These are phyloP conservation scores for Notolabrus celidotus DNA, from an alignment of 2,797 vertebrate genomes.

Conservation along the genomic window DNA sequence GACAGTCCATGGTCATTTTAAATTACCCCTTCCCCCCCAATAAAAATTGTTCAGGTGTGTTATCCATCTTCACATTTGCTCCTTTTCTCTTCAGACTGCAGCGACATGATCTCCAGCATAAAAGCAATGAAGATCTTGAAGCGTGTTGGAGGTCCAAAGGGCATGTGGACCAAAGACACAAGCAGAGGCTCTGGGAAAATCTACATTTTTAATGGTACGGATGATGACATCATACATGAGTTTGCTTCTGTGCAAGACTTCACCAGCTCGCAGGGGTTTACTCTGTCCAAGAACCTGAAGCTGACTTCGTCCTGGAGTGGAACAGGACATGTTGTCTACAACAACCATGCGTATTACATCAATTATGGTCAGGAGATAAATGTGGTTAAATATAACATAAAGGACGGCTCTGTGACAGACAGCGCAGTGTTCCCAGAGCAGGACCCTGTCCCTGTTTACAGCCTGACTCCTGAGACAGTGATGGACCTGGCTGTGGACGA, in stretches of 20 bases:
- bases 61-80: neutral
- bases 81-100: constrained; percentile 87
- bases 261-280: constrained; percentile 86
- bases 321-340: constrained; percentile 91
- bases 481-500: constrained; percentile 94
- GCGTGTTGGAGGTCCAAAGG: constrained; percentile 88
- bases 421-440: constrained; percentile 91
- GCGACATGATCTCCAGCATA: constrained; percentile 93
- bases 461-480: constrained; percentile 89
- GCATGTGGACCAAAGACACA: constrained; percentile 94
- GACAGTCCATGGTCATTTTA: neutral
- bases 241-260: constrained; percentile 92
- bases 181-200: constrained; percentile 86
- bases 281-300: constrained; percentile 87
- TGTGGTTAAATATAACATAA: constrained; percentile 92
- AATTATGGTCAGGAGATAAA: constrained; percentile 86
- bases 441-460: constrained; percentile 84
- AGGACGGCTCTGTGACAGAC: constrained; percentile 88
- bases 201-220: constrained; percentile 92
- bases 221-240: constrained; percentile 88
- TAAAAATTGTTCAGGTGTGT: neutral
- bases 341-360: constrained; percentile 89
- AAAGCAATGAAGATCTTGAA: constrained; percentile 99
- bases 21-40: too few relatives aligned
- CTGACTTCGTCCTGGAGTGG: constrained; percentile 93